These are phyloP conservation scores for Chaetoderma sp. DNA, from an alignment of 2,888 invertebrate genomes.

Conservation along the genomic window DNA sequence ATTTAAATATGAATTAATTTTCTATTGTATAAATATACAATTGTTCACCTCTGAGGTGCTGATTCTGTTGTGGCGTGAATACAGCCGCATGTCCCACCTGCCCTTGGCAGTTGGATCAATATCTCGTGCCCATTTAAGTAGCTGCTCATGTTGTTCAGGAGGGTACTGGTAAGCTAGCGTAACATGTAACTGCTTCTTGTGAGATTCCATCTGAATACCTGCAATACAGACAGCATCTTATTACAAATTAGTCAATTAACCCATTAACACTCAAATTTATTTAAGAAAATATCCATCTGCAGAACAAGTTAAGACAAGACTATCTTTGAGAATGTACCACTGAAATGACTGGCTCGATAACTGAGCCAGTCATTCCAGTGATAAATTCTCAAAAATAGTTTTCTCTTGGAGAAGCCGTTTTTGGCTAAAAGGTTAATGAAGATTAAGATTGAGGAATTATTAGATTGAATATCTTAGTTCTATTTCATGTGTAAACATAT, in stretches of 20 bases:
- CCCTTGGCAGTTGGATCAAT: slow-evolving; percentile 78
- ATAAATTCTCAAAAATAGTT: too few species aligned
- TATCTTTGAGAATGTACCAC: too few species aligned
- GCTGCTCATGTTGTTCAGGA: slow-evolving; percentile 77
- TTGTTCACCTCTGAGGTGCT: slow-evolving; percentile 58
- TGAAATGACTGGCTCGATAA: too few species aligned
- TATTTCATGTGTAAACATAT: too few species aligned
- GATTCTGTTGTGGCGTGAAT: slow-evolving; percentile 80
- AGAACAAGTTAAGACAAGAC: too few species aligned
- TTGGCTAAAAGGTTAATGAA: background rate
- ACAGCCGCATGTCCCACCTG: slow-evolving; percentile 87
- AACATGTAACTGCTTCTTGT: slow-evolving; percentile 87
- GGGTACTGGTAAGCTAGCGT: slow-evolving; percentile 91
- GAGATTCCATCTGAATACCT: slow-evolving; percentile 75
- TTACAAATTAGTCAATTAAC: slow-evolving; percentile 14
- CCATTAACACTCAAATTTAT: too few species aligned
- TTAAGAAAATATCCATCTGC: too few species aligned
- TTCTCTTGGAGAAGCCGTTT: background rate
- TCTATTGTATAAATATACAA: too few species aligned
- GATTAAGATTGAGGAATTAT: too few species aligned
- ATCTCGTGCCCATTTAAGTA: slow-evolving; percentile 81
- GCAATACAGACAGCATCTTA: slow-evolving; percentile 10
- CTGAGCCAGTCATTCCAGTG: too few species aligned
- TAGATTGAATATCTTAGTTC: too few species aligned
- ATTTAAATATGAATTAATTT: too few species aligned